Conservation (phyloP, 2,888 invertebrate genomes). For the Limnephilus lunatus region DNA sequence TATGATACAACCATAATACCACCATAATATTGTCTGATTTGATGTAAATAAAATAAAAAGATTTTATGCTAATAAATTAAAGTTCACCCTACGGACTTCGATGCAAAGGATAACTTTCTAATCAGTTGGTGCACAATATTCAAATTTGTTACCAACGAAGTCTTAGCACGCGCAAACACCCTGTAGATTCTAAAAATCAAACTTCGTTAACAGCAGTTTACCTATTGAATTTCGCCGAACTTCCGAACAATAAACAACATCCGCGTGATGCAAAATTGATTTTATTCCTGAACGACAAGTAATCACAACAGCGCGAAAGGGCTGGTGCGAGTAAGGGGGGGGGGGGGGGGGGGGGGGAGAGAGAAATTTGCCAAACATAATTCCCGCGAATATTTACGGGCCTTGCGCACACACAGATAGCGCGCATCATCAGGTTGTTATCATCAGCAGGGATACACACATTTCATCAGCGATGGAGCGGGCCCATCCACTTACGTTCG, state of each 20-base stretch:
- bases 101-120: no score
- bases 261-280: constrained; percentile 19
- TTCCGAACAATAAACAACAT: neutral
- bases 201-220: neutral
- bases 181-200: neutral
- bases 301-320: neutral
- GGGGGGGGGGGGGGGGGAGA: neutral
- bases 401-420: constrained; percentile 43
- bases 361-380: constrained; percentile 32
- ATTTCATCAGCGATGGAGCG: constrained; percentile 7
- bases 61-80: no score
- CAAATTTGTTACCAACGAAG: neutral
- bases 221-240: neutral
- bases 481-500: constrained; percentile 17
- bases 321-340: neutral
- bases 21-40: no score
- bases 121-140: no score
- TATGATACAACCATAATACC: no score
- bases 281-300: constrained; percentile 26
- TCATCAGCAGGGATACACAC: constrained; percentile 35
- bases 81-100: no score
- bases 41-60: no score
- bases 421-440: constrained; percentile 27
- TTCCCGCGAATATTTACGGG: constrained; percentile 40
- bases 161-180: neutral